Evolutionary conservation across 2,888 invertebrate species (phyloP), one percentile per base, ranked within the genome.

Genomic region (Ochropleura plecta): DNA sequence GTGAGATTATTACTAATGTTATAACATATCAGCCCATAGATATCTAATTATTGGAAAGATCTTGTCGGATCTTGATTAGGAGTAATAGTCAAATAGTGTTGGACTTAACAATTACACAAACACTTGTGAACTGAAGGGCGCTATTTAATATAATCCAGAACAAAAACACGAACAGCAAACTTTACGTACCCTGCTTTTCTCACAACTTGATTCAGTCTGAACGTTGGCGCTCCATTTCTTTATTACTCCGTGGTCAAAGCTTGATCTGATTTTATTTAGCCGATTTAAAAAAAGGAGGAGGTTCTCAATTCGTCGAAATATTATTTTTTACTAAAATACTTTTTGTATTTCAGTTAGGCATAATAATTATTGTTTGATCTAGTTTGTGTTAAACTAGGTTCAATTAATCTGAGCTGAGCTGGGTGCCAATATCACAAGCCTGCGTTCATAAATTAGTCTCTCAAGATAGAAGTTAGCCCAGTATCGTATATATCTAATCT

Each of bases 151-250:
- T 68, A 68, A 20, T 18, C 12, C 18, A 62, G 62, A 20, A 40
- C n/a, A 9, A 10, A 10, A 20, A 30, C 20, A 53, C 1, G 12
- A 20, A 57, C 55, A 57, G 7, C 20, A 30, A 30, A 14, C 2
- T 20, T 55, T 30, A 14, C 6, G 20, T 55, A 9, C 14, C 16
- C 7, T 2, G 14, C 16, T 12, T 16, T 18, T n/a, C 10, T 18
- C 14, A 30, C 6, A 6, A 44, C 18, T 20, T 48, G 18, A 44
- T 63, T 20, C 14, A 30, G 20, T 4, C 3, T 16, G 14, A 8
- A 18, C 4, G 14, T 63, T 72, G 12, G 16, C 18, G 14, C 42
- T 79, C 57, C 63, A 69, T 79, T 64, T 76, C 20, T 2, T 44
- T 4, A 48, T 5, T 64, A 42, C 57, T 81, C 76, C 4, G 3